These are phyloP conservation scores for Lynx canadensis DNA, from an alignment of 2,113 vertebrate species.

Conservation along the genomic window DNA sequence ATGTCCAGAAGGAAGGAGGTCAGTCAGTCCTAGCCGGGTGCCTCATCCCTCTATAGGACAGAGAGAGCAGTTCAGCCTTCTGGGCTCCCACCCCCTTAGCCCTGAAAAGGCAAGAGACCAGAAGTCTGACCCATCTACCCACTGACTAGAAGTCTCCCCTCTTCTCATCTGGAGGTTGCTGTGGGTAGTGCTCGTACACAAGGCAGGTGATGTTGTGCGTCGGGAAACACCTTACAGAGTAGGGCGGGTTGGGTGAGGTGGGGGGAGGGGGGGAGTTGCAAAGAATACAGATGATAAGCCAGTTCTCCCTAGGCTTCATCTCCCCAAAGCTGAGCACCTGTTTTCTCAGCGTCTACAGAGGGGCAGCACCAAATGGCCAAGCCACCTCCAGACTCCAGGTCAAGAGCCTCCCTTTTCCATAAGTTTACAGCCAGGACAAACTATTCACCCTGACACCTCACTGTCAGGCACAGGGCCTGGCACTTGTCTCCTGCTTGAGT, in stretches of 20 bases:
- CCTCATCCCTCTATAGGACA: too few relatives aligned
- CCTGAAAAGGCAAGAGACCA: background rate
- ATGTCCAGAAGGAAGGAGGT: conserved; percentile 79
- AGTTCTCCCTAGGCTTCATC: background rate
- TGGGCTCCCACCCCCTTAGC: background rate
- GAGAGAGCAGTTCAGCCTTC: background rate
- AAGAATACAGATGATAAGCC: background rate
- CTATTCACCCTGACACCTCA: too few relatives aligned
- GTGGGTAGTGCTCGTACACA: conserved; percentile 87
- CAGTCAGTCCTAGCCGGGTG: background rate
- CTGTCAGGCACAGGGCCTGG: background rate
- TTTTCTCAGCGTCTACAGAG: background rate
- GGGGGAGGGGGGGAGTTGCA: conserved; percentile 42
- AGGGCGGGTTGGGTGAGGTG: conserved; percentile 83
- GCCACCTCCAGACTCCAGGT: background rate
- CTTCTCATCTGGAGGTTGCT: conserved; percentile 85
- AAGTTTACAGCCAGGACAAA: background rate
- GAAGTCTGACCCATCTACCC: background rate
- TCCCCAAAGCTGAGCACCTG: background rate
- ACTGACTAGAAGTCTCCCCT: conserved; percentile 90
- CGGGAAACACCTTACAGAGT: conserved; percentile 88
- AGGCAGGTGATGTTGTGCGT: conserved; percentile 89
- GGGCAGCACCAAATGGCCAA: background rate
- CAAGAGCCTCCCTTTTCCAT: background rate
- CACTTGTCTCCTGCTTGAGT: background rate